Evolutionary conservation across 1,140 invertebrate species (phyloP).

Genomic region (Platyscapa corneri): DNA sequence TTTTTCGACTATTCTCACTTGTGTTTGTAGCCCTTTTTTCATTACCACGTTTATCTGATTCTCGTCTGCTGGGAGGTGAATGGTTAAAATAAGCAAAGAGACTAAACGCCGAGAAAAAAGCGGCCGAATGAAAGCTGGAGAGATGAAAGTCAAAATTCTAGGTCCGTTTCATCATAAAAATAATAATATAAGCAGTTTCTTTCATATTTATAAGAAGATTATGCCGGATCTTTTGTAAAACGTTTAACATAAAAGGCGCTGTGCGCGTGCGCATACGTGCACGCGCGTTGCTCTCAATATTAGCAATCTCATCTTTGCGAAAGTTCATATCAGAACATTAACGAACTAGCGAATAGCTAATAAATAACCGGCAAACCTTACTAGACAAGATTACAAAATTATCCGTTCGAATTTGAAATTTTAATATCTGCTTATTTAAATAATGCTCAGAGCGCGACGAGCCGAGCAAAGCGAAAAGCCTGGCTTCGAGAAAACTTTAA

Average conservation of each 20-base stretch:
- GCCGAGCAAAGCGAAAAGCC: too few species aligned
- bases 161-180: not conserved
- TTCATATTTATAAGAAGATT: not conserved
- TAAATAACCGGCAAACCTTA: not conserved
- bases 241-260: not conserved
- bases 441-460: too few species aligned
- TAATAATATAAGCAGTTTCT: constrained; percentile 21
- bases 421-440: too few species aligned
- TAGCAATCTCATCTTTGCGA: not conserved
- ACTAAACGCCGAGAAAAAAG: not conserved
- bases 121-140: not conserved
- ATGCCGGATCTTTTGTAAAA: not conserved
- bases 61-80: not conserved
- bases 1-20: constrained; percentile 28
- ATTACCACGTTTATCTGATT: constrained; percentile 27
- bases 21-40: not conserved
- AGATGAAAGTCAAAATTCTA: not conserved
- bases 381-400: not conserved
- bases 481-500: too few species aligned
- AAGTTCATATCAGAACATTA: not conserved
- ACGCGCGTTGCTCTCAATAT: not conserved
- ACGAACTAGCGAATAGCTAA: not conserved
- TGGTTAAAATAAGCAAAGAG: constrained; percentile 11
- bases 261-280: too few species aligned
- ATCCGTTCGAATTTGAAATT: too few species aligned